Evolutionary conservation across 2,113 vertebrate species (phyloP), one percentile per base, ranked within the genome.

Genomic region (Girardinichthys multiradiatus): DNA sequence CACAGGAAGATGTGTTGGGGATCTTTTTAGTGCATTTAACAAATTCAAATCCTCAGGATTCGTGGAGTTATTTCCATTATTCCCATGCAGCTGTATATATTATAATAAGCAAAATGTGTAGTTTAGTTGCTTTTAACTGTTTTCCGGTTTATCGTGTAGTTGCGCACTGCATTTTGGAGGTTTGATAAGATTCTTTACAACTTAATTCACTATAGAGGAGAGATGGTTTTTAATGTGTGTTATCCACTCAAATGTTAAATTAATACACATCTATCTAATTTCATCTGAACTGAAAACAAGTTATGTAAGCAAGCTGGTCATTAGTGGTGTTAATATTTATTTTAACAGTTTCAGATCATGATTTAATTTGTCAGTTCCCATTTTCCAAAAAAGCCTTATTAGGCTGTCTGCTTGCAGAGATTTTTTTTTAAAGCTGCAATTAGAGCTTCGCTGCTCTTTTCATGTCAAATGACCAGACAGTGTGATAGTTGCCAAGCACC

Each of bases 401-500:
- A 64, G 62, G 21, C 69, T 62, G 48, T 69, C 75, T 80, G 66
- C 51, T 51, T 54, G 64, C 42, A 64, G 48, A 24, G 21, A 7
- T n/a, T 51, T 24, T 29, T 69, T 37, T 35, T 27, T n/a, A 3
- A 15, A 64, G 37, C 85, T 77, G 68, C 90, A 92, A 92, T 92
- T 87, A 90, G 86, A 86, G 84, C 90, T 85, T 82, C 68, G 76
- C 80, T 89, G 9, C 48, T 81, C 69, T 85, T 80, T 80, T 81
- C 54, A 88, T 83, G 26, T 80, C 76, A 29, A 57, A 62, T 74
- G 30, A 48, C 74, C 70, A 70, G 77, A 58, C 54, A 48, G 31
- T 30, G n/a, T 65, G 68, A 81, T 82, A 19, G 91, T 94, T 95
- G 94, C 93, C 90, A 92, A 83, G 93, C 86, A 84, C 81, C 73